Percentiles rank a stretch among this genome's conserved stretches.
Evolutionary conservation across 2,113 vertebrate genomes (phyloP).

Genomic region (western clawed frog (Xenopus tropicalis)): DNA sequence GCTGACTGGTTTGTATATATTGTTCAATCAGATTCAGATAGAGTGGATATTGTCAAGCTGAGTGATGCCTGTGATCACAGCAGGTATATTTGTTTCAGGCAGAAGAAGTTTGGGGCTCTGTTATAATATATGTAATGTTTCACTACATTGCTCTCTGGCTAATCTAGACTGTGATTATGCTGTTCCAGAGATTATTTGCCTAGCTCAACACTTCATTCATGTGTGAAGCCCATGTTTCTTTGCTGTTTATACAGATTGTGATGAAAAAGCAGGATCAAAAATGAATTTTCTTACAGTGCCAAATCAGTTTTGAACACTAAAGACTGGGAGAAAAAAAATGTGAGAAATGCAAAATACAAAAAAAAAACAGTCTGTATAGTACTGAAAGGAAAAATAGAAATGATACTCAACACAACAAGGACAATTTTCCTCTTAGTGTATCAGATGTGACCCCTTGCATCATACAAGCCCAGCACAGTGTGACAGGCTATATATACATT

Average conservation of each 20-base stretch:
- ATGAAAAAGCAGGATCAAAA: background rate
- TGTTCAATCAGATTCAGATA: background rate
- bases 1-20: no score
- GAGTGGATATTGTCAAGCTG: constrained; percentile 15
- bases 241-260: constrained; percentile 1
- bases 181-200: constrained; percentile 20
- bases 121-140: constrained; percentile 1
- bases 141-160: background rate
- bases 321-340: background rate
- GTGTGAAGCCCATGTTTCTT: background rate
- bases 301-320: background rate
- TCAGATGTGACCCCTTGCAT: no score
- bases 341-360: background rate
- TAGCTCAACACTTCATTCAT: background rate
- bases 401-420: no score
- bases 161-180: background rate
- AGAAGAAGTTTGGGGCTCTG: constrained; percentile 1
- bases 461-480: no score
- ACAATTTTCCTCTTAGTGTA: no score
- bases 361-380: no score
- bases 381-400: no score
- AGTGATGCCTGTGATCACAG: constrained; percentile 23
- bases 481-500: no score
- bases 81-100: background rate
- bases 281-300: background rate